phyloP scores from a whole-genome alignment of 2,797 vertebrate genomes.

The Anabacerthia variegaticeps region DNA sequence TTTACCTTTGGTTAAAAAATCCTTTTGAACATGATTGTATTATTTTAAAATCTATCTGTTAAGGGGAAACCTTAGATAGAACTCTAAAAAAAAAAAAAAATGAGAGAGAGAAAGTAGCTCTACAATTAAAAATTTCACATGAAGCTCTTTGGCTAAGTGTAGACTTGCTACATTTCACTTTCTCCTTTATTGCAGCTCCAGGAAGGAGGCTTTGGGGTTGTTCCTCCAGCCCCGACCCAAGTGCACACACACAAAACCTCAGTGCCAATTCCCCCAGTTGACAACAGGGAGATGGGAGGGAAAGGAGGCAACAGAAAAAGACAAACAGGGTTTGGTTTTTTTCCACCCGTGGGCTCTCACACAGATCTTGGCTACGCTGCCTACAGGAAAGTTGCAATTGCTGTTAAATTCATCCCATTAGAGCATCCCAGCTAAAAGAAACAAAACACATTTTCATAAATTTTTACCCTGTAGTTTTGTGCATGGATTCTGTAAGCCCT shows the following conservation, averaged over 20 bases:
- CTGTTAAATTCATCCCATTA: background rate
- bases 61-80: background rate
- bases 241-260: background rate
- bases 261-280: conserved; percentile 20
- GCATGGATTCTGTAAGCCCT: background rate
- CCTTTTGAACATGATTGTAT: background rate
- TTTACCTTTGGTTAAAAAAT: background rate
- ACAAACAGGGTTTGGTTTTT: background rate
- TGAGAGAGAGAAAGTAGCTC: background rate
- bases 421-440: background rate
- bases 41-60: background rate
- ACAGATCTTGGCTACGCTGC: background rate
- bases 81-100: too few species aligned
- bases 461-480: background rate
- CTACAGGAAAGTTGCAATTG: background rate
- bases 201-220: conserved; percentile 55
- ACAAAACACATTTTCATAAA: background rate
- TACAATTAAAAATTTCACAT: background rate
- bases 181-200: conserved; percentile 49
- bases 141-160: background rate
- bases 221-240: conserved; percentile 30
- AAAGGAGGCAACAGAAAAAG: background rate
- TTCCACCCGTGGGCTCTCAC: background rate
- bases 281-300: conserved; percentile 27
- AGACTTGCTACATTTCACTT: background rate